phyloP scores from a whole-genome alignment of 2,113 vertebrate genomes.

The Typhlomys cinereus region DNA sequence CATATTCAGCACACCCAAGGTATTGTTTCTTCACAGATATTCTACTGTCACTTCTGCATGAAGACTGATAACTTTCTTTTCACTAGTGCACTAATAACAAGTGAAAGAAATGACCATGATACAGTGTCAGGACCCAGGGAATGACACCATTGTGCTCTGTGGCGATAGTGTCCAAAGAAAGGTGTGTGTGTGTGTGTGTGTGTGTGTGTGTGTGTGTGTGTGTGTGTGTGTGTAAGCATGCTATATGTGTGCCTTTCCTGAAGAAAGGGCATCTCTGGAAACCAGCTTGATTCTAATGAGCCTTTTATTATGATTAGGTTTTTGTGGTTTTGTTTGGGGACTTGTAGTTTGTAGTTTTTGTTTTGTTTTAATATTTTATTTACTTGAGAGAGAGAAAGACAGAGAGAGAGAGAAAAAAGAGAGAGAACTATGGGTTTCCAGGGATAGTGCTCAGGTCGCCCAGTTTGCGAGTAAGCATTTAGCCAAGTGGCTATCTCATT shows the following conservation, averaged over 20 bases:
- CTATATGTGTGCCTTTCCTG: background rate
- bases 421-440: too few relatives aligned
- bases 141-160: background rate
- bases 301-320: background rate
- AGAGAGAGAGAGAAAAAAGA: too few relatives aligned
- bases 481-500: too few relatives aligned
- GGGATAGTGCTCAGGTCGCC: too few relatives aligned
- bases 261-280: background rate
- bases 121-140: background rate
- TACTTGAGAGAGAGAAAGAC: too few relatives aligned
- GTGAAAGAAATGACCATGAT: background rate
- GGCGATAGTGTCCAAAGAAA: too few relatives aligned
- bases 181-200: too few relatives aligned
- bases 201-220: too few relatives aligned
- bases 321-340: background rate
- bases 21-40: slow-evolving; percentile 4
- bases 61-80: background rate
- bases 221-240: too few relatives aligned
- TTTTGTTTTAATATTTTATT: background rate
- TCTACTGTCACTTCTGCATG: background rate
- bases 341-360: background rate
- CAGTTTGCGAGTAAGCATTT: too few relatives aligned
- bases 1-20: background rate
- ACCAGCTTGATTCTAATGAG: background rate
- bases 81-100: background rate